A percentile compares a stretch with the other conserved stretches of the same genome.
Evolutionary conservation across 1,140 invertebrate species (phyloP).

Genomic region (Lamellibrachia luymesi): DNA sequence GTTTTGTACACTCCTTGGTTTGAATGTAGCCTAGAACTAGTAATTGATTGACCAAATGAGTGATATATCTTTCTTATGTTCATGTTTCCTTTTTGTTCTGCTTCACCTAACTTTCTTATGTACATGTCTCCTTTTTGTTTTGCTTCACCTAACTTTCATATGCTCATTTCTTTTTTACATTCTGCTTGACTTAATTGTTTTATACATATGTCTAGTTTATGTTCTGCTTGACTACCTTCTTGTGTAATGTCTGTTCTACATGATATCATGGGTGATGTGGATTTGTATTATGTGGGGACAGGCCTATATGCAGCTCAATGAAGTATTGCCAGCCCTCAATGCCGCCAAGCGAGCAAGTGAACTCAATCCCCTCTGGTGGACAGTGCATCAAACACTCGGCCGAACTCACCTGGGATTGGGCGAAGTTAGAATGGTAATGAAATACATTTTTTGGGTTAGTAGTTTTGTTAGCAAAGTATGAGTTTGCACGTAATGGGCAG

Average conservation of each 20-base stretch:
- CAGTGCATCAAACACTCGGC: conserved; percentile 57
- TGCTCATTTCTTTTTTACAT: not conserved
- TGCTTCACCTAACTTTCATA: not conserved
- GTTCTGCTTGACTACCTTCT: not conserved
- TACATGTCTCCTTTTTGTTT: no score
- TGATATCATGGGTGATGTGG: not conserved
- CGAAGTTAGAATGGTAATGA: conserved; percentile 51
- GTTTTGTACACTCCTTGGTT: not conserved
- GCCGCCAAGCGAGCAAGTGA: conserved; percentile 47
- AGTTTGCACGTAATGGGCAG: not conserved
- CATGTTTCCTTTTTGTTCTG: no score
- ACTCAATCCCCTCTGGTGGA: conserved; percentile 56
- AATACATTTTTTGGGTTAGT: not conserved
- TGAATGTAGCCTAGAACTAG: not conserved
- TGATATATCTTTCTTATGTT: no score
- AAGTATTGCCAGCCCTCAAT: conserved; percentile 46
- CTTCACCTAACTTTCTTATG: not conserved
- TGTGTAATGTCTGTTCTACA: not conserved
- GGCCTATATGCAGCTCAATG: conserved; percentile 43
- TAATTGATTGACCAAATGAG: no score
- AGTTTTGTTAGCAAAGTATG: not conserved
- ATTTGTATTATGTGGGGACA: conserved; percentile 24
- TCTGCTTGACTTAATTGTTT: no score
- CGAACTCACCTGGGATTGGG: conserved; percentile 56
- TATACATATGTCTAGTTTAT: no score